Conservation (phyloP, 2,888 invertebrate species). For the Macrophya alboannulata region DNA sequence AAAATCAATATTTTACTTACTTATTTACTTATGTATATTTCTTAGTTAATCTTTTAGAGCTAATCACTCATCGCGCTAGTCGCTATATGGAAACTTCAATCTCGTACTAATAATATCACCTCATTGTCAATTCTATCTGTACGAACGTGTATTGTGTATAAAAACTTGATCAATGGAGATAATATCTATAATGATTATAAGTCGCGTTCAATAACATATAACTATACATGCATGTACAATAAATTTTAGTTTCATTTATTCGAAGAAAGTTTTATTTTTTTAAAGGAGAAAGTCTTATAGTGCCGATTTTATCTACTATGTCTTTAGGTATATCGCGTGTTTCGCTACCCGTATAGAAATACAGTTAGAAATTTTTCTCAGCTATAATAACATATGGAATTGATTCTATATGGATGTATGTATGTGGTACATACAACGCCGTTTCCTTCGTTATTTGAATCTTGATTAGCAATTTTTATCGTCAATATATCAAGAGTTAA, state of each 20-base stretch:
- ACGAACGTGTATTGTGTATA: not conserved
- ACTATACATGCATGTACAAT: not conserved
- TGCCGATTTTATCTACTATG: not conserved
- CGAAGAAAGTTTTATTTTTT: constrained; percentile 20
- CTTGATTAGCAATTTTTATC: not conserved
- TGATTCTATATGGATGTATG: not conserved
- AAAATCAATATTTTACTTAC: not conserved
- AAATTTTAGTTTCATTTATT: not conserved
- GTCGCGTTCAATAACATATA: not conserved
- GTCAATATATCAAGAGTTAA: not conserved
- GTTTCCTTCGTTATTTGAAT: not conserved
- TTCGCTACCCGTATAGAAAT: not conserved
- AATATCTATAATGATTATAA: not conserved
- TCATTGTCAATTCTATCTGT: not conserved
- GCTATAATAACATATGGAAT: not conserved
- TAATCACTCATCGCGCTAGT: not conserved
- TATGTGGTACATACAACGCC: not conserved
- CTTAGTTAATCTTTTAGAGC: not conserved
- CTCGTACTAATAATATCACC: not conserved
- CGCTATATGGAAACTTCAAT: not conserved
- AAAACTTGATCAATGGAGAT: constrained; percentile 7
- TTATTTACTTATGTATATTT: not conserved
- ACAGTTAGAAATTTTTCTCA: not conserved
- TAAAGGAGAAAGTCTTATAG: constrained; percentile 2
- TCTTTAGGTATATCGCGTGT: not conserved